These are phyloP conservation scores for Dascyllus trimaculatus DNA, from an alignment of 2,113 vertebrate genomes.

Conservation along the genomic window DNA sequence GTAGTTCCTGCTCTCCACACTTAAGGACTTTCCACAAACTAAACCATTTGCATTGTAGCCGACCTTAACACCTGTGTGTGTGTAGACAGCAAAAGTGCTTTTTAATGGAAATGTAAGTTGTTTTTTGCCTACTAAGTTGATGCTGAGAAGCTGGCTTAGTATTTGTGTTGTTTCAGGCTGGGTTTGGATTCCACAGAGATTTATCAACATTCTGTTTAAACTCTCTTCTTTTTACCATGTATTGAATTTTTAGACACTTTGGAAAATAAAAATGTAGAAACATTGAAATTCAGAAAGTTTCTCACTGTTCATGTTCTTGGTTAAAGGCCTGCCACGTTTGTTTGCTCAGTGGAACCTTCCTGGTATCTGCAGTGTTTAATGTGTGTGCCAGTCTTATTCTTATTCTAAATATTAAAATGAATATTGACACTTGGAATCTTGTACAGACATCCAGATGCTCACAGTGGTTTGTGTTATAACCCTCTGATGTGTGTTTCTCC, in stretches of 20 bases:
- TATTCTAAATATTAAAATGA: too few species aligned
- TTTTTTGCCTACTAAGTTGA: slow-evolving; percentile 26
- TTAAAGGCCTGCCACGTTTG: background rate
- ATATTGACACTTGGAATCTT: too few species aligned
- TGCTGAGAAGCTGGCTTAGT: slow-evolving; percentile 7
- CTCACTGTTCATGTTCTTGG: background rate
- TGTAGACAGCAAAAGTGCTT: slow-evolving; percentile 17
- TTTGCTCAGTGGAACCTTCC: too few species aligned
- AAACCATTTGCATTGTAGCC: slow-evolving; percentile 32
- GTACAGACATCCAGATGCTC: too few species aligned
- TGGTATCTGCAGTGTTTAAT: too few species aligned
- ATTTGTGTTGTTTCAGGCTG: slow-evolving; percentile 11
- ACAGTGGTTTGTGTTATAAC: too few species aligned
- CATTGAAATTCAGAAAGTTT: background rate
- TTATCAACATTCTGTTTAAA: slow-evolving; percentile 39
- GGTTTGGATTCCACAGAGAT: slow-evolving; percentile 5
- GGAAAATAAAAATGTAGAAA: slow-evolving; percentile 70
- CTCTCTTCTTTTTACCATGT: slow-evolving; percentile 54
- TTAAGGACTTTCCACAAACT: slow-evolving; percentile 21
- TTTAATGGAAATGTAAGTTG: slow-evolving; percentile 17
- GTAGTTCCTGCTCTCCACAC: slow-evolving; percentile 6
- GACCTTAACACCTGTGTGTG: slow-evolving; percentile 21
- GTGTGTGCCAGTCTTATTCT: too few species aligned
- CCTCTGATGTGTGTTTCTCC: too few species aligned
- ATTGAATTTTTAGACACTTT: slow-evolving; percentile 67